A percentile compares a stretch with the other conserved stretches of the same genome.
These are phyloP conservation scores for Pachypanchax playfairii DNA, from an alignment of 2,113 vertebrate genomes.

Conservation along the genomic window DNA sequence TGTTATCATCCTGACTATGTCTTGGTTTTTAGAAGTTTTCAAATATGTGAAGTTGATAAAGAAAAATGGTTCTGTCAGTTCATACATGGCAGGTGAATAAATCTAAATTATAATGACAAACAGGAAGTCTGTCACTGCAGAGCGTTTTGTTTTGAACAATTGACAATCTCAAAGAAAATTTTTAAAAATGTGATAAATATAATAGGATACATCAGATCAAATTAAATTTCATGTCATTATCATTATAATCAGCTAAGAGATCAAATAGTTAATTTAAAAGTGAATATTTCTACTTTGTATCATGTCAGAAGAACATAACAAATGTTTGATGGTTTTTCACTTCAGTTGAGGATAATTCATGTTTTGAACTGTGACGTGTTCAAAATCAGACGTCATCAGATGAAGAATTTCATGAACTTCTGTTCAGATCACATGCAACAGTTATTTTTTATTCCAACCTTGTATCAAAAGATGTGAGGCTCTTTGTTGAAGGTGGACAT, in stretches of 20 bases:
- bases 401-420: background rate
- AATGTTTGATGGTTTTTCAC: too few species aligned
- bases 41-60: conserved; percentile 28
- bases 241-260: too few species aligned
- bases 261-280: too few species aligned
- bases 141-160: conserved; percentile 43
- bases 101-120: conserved; percentile 49
- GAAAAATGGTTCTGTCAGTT: conserved; percentile 49
- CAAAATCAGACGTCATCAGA: background rate
- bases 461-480: conserved; percentile 10
- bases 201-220: too few species aligned
- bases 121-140: conserved; percentile 41
- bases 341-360: background rate
- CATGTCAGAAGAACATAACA: conserved; percentile 1
- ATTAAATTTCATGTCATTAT: too few species aligned
- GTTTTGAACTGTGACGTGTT: background rate
- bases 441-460: background rate
- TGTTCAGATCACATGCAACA: conserved; percentile 5
- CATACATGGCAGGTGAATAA: conserved; percentile 58
- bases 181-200: too few species aligned
- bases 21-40: conserved; percentile 31
- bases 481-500: background rate
- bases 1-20: conserved; percentile 27
- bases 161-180: conserved; percentile 26
- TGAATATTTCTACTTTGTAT: too few species aligned